Evolutionary conservation across 2,113 vertebrate species (phyloP), one percentile per base, ranked within the genome.

Genomic region (Pelecanus crispus): DNA sequence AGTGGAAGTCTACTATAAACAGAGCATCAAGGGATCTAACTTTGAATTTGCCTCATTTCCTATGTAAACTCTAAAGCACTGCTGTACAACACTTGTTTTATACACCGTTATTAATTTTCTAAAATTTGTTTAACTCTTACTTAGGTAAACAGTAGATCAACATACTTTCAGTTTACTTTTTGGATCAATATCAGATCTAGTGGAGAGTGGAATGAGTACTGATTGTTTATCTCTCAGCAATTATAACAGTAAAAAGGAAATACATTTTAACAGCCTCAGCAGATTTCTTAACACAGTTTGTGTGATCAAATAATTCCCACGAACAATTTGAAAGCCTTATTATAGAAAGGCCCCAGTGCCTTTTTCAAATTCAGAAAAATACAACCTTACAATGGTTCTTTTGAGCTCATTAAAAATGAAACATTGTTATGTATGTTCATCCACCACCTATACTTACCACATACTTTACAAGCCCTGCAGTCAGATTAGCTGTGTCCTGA

Each of bases 171-270:
- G 77, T 97, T 96, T 94, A 86, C 25, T 91, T 91, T 72, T 89
- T 90, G 31, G 44, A 94, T 84, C 26, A 93, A 90, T 40, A 89
- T 86, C 29, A 70, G 28, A 26, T 81, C 67, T 65, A 86, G 38
- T 36, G 49, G 55, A 94, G 53, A 94, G 65, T 86, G 36, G 47
- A 88, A 72, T 52, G n/a, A 96, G 96, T 93, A 88, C 40, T 92
- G 88, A 92, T 88, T 90, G 13, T 85, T 96, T 93, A 78, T 85
- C 58, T 78, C 45, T n/a, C 52, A 96, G 52, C n/a, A 97, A 84
- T 86, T 96, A 81, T 40, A 80, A 81, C 6, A 92, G 12, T 73
- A 34, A 84, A 90, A 92, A 49, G 56, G 45, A 98, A 93, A 92
- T 47, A 63, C 1, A 91, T 86, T 97, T 96, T 53, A 96, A 63